Evolutionary conservation across 2,797 vertebrate species (phyloP), one percentile per base, ranked within the genome.

Genomic region (Neomorphus geoffroyi): DNA sequence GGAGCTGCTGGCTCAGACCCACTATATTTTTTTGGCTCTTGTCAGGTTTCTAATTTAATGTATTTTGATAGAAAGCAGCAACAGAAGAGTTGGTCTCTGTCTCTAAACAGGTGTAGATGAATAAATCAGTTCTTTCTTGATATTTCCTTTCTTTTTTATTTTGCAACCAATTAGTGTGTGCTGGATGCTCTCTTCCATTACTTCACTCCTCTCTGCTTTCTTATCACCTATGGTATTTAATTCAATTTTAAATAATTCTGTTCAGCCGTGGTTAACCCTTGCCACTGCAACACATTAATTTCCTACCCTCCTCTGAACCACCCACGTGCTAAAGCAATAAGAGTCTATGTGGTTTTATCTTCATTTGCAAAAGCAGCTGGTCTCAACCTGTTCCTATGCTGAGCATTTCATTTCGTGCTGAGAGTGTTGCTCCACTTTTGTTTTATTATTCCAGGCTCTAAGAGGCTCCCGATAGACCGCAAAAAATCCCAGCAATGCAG

Each of bases 401-500:
- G 43, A 83, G 23, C 10, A 15, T 81, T 94, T 92, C 3, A 72
- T 93, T 94, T 83, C 75, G 86, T 84, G 62, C 79, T 92, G 66
- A 56, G 69, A 74, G 46, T 88, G 62, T 83, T 90, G 50, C 66
- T 90, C 54, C 72, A 72, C 32, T 86, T 90, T 41, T 86, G 48
- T 73, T 91, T 91, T 91, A 83, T 84, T 82, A 73, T 91, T 90
- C 80, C 54, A 72, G 27, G 27, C 61, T 92, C 75, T 86, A 61
- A 92, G 77, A 90, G 61, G 27, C 32, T 92, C 65, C 89, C 8
- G 4, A n/a, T 8, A 82, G 75, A 92, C 84, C 27, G 12, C 67
- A 93, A 93, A 75, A 86, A 80, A 94, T 94, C 66, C 58, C 58
- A 86, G 46, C 56, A 86, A 96, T 91, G 81, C 43, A 66, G 18